phyloP scores from a whole-genome alignment of 2,113 vertebrate species.

The Taxidea taxus region DNA sequence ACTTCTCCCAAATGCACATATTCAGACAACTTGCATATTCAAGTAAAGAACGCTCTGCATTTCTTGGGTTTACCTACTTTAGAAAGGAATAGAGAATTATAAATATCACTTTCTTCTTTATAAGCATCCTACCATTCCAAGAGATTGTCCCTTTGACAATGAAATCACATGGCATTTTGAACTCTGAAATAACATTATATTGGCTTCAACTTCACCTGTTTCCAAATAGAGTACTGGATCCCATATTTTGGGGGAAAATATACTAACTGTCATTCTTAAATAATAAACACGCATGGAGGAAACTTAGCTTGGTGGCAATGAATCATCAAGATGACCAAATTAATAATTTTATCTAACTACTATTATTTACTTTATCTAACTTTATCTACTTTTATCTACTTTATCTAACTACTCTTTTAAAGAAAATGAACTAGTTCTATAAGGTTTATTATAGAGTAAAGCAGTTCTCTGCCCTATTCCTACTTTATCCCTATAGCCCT shows the following conservation, averaged over 20 bases:
- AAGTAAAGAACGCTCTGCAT: not conserved
- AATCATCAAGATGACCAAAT: not conserved
- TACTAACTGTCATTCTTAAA: not conserved
- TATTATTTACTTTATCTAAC: too few relatives aligned
- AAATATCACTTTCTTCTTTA: not conserved
- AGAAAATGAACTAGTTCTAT: not conserved
- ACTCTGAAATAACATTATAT: not conserved
- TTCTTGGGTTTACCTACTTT: not conserved
- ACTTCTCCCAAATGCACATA: not conserved
- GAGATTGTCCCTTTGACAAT: not conserved
- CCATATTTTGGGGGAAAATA: not conserved
- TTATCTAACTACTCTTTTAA: not conserved
- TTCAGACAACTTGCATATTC: not conserved
- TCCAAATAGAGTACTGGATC: not conserved
- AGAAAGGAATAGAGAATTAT: not conserved
- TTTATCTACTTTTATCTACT: too few relatives aligned
- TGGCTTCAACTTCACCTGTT: not conserved
- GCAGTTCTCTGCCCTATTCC: not conserved
- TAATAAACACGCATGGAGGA: not conserved
- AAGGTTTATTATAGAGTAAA: not conserved
- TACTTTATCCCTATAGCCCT: not conserved
- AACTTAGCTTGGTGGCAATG: not conserved
- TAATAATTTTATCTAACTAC: not conserved
- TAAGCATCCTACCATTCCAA: not conserved
- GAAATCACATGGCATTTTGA: not conserved